Conservation (phyloP, 1,140 invertebrate genomes). For the Zaprionus lachaisei region DNA sequence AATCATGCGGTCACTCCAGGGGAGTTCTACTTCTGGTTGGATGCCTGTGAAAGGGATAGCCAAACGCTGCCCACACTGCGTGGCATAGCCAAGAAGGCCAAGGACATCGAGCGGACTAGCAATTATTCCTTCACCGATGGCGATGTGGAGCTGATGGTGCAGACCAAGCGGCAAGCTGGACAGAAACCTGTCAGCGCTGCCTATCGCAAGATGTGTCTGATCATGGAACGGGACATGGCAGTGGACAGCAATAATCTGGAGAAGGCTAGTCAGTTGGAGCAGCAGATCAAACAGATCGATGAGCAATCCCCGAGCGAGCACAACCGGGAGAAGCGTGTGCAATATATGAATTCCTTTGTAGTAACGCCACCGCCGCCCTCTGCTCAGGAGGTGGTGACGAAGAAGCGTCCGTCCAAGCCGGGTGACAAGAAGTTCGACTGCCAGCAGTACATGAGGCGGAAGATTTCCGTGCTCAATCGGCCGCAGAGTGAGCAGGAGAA, state of each 20-base stretch:
- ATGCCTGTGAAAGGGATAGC: slow-evolving; percentile 8
- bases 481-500: not conserved
- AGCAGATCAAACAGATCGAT: slow-evolving; percentile 44
- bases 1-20: slow-evolving; percentile 21
- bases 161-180: slow-evolving; percentile 16
- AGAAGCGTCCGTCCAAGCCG: slow-evolving; percentile 13
- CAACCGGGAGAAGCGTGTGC: slow-evolving; percentile 4
- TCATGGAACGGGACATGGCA: slow-evolving; percentile 48
- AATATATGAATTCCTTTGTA: not conserved
- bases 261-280: slow-evolving; percentile 29
- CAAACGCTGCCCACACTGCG: slow-evolving; percentile 10
- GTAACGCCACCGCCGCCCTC: not conserved
- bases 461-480: slow-evolving; percentile 3
- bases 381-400: not conserved
- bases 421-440: slow-evolving; percentile 3
- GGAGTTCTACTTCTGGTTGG: slow-evolving; percentile 42
- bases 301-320: slow-evolving; percentile 2
- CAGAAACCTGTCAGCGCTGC: slow-evolving; percentile 17
- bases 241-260: slow-evolving; percentile 25
- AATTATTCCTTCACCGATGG: slow-evolving; percentile 41
- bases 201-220: slow-evolving; percentile 34
- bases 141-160: slow-evolving; percentile 44
- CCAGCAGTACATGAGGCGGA: slow-evolving; percentile 45
- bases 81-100: slow-evolving; percentile 27
- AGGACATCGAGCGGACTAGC: slow-evolving; percentile 27